Evolutionary conservation across 2,888 invertebrate species (phyloP).

Genomic region (Drosophila ezoana): DNA sequence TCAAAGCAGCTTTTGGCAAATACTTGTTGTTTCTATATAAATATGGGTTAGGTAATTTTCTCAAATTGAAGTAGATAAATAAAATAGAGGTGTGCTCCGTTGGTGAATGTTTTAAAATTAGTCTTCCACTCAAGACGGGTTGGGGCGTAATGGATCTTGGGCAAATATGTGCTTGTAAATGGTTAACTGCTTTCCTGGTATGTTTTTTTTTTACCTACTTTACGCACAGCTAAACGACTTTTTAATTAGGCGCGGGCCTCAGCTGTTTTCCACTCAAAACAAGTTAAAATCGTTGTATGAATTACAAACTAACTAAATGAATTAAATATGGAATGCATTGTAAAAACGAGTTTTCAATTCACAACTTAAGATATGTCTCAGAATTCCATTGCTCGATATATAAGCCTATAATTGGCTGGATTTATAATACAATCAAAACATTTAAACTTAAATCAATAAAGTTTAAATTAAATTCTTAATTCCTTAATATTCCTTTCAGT

Average conservation of each 20-base stretch:
- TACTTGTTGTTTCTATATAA: background rate
- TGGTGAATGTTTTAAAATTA: background rate
- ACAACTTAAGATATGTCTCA: background rate
- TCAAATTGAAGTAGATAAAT: slow-evolving; percentile 4
- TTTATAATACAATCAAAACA: background rate
- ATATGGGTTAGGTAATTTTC: slow-evolving; percentile 19
- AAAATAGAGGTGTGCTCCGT: slow-evolving; percentile 8
- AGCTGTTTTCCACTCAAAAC: slow-evolving; percentile 8
- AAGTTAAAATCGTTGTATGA: background rate
- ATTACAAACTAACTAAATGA: background rate
- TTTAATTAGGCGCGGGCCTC: slow-evolving; percentile 23
- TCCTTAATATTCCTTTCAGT: too few relatives aligned
- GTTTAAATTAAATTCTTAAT: too few relatives aligned
- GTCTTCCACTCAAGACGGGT: slow-evolving; percentile 5
- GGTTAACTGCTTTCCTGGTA: slow-evolving; percentile 24
- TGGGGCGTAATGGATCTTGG: background rate
- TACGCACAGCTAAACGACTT: slow-evolving; percentile 25
- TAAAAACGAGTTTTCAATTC: slow-evolving; percentile 25
- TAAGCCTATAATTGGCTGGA: background rate
- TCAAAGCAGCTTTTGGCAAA: slow-evolving; percentile 10
- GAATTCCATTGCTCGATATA: background rate
- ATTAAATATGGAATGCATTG: slow-evolving; percentile 13
- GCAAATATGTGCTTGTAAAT: slow-evolving; percentile 30
- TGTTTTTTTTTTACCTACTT: slow-evolving; percentile 12
- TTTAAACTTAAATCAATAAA: too few relatives aligned